Percentiles rank a stretch among this genome's conserved stretches.
Conservation (phyloP, 2,888 invertebrate genomes). For the Peribatodes rhomboidaria region DNA sequence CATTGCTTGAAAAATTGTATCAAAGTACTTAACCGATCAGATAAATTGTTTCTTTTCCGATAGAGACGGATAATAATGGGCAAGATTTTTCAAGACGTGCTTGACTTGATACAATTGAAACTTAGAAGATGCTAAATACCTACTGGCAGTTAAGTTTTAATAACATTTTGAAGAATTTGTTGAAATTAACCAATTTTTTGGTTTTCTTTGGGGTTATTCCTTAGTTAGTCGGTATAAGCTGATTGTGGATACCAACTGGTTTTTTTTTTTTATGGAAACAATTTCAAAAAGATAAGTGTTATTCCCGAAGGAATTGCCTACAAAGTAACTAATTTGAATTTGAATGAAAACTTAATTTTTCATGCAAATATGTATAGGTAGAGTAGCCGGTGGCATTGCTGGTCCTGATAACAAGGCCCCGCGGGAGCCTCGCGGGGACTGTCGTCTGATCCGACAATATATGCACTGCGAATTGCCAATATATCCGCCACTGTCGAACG, state of each 20-base stretch:
- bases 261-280: no score
- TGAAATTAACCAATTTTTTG: no score
- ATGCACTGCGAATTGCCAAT: constrained; percentile 67
- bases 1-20: constrained; percentile 56
- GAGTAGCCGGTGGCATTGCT: constrained; percentile 28
- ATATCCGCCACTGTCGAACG: constrained; percentile 55
- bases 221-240: no score
- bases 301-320: not conserved
- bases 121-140: no score
- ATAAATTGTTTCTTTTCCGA: constrained; percentile 33
- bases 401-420: constrained; percentile 56
- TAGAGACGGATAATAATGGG: not conserved
- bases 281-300: not conserved
- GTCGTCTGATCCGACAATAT: constrained; percentile 61
- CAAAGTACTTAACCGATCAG: constrained; percentile 43
- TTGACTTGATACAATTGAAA: no score
- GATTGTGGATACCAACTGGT: no score
- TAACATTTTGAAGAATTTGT: no score
- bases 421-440: constrained; percentile 45
- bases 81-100: no score
- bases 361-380: constrained; percentile 26
- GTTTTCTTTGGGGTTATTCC: no score
- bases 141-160: no score
- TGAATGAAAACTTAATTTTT: constrained; percentile 18
- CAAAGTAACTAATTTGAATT: constrained; percentile 6